phyloP scores from a whole-genome alignment of 1,140 invertebrate species.

The Rhagoletis pomonella region DNA sequence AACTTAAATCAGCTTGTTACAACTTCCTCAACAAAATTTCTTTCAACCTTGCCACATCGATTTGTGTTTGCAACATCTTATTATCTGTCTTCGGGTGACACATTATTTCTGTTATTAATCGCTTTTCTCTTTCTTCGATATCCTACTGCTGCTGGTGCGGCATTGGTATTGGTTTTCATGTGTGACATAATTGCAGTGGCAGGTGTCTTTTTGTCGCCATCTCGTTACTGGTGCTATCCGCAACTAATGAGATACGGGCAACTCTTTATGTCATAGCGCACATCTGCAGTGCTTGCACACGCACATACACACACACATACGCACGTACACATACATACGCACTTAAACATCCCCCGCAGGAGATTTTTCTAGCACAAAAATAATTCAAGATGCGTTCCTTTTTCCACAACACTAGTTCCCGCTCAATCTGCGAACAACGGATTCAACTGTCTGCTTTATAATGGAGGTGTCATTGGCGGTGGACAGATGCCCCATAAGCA shows the following conservation, averaged over 20 bases:
- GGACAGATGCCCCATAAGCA: too few species aligned
- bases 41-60: too few species aligned
- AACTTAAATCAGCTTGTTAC: too few species aligned
- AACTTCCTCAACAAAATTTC: too few species aligned
- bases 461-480: too few species aligned
- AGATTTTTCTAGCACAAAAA: too few species aligned
- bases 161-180: conserved; percentile 32
- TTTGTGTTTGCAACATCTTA: neutral
- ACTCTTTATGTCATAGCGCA: conserved; percentile 7
- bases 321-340: neutral
- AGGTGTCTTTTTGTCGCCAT: conserved; percentile 22
- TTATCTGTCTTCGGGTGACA: conserved; percentile 21
- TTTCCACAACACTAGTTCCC: too few species aligned
- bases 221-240: conserved; percentile 28
- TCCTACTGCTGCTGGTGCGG: neutral
- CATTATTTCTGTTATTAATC: conserved; percentile 48
- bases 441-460: too few species aligned
- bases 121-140: conserved; percentile 36
- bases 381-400: too few species aligned
- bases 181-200: conserved; percentile 1
- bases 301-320: neutral
- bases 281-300: neutral
- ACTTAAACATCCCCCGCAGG: too few species aligned
- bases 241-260: conserved; percentile 44
- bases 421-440: too few species aligned